Evolutionary conservation across 2,797 vertebrate genomes (phyloP), one percentile per base, ranked within the genome.

Genomic region (Pantherophis alleghaniensis): DNA sequence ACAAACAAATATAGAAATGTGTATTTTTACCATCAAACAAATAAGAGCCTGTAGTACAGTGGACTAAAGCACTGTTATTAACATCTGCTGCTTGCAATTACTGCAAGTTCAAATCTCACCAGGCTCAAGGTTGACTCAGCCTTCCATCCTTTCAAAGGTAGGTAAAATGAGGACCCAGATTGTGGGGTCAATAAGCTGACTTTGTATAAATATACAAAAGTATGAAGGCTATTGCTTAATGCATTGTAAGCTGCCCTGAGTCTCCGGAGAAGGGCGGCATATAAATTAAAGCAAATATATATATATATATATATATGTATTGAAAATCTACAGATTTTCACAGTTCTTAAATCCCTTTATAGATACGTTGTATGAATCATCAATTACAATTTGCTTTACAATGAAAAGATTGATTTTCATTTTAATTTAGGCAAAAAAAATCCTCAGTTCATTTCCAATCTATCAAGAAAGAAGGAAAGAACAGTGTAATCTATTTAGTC

Each of bases 241-340:
- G 37, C 37, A 42, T 42, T 42, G 37, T 42, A 42, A 42, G 37
- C 37, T 3, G 37, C 37, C 37, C 37, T 42, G 37, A 42, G 37
- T 42, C 37, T 42, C 37, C 2, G 37, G 37, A 42, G 37, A 42
- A 42, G 37, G 37, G 3, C 37, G 37, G 37, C 37, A 42, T 42
- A 42, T 42, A 42, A 42, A 3, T 42, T 42, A 42, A 42, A 42
- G 37, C 37, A 37, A 37, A 37, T 37, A 37, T 37, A 37, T 37
- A 37, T 37, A 37, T 2, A 37, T 37, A 37, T 37, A 37, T 37
- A 37, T 37, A 37, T 37, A 37, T 37, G 2, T 37, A 37, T 83
- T 83, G 74, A 47, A 93, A 94, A 95, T 94, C 95, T 93, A 94
- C 74, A 88, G 91, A 96, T 95, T 97, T 91, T 97, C 95, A 92